Conservation (phyloP, 1,140 invertebrate species). For the Ostrea edulis region DNA sequence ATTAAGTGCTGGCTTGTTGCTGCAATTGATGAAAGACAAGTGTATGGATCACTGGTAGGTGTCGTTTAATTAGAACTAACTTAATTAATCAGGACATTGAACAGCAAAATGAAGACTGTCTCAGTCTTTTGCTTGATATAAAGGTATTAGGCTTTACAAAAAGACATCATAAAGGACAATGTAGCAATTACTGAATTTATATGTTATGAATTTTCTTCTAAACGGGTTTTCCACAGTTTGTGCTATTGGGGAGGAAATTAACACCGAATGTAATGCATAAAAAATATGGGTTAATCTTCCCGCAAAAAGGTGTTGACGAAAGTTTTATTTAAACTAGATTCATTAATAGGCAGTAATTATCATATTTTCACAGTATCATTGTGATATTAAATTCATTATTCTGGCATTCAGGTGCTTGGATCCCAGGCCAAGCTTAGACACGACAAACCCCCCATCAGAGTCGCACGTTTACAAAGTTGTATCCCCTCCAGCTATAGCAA, state of each 20-base stretch:
- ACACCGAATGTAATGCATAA: background rate
- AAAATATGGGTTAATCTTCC: conserved; percentile 30
- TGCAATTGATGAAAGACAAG: conserved; percentile 56
- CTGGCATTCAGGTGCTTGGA: conserved; percentile 11
- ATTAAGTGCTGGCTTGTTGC: conserved; percentile 62
- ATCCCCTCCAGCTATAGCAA: conserved; percentile 23
- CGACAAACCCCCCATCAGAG: conserved; percentile 13
- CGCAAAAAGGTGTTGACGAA: conserved; percentile 4
- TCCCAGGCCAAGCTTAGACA: conserved; percentile 29
- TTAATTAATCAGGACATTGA: background rate
- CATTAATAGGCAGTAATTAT: conserved; percentile 36
- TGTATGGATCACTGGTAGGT: conserved; percentile 56
- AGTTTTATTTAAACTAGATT: conserved; percentile 40
- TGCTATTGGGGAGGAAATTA: conserved; percentile 21
- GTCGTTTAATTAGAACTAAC: background rate
- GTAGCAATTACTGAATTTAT: background rate
- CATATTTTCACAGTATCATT: conserved; percentile 33
- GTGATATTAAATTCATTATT: conserved; percentile 25
- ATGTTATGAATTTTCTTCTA: background rate
- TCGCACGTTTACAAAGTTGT: conserved; percentile 32
- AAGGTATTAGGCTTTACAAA: background rate
- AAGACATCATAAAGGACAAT: background rate
- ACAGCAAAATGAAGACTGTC: background rate
- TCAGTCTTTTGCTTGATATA: background rate
- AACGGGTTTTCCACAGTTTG: background rate